These are phyloP conservation scores for Ceratotherium simum DNA, from an alignment of 2,113 vertebrate species.

Conservation along the genomic window DNA sequence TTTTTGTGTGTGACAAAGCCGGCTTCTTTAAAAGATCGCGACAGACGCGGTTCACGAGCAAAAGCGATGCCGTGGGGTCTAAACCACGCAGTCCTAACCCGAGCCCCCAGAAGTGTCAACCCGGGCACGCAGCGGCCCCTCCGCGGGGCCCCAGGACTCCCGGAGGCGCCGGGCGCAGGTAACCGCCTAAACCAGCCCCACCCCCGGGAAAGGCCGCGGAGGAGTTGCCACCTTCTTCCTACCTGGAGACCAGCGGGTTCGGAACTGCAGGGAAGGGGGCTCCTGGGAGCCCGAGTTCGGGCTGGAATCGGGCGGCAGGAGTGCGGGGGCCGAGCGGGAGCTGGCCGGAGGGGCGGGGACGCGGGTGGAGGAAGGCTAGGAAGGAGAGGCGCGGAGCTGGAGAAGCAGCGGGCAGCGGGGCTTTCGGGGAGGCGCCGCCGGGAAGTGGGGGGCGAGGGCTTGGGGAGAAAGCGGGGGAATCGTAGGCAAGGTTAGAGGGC, in stretches of 20 bases:
- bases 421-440: not conserved
- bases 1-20: not conserved
- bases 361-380: not conserved
- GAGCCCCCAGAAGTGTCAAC: not conserved
- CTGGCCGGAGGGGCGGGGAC: no score
- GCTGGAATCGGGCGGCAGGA: not conserved
- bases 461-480: not conserved
- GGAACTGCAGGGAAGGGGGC: not conserved
- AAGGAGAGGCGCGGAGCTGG: not conserved
- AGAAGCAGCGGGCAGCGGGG: not conserved
- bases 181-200: not conserved
- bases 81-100: not conserved
- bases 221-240: constrained; percentile 36
- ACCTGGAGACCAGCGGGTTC: not conserved
- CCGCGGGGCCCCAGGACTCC: not conserved
- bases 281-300: not conserved
- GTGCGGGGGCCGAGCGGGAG: not conserved
- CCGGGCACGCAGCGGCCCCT: not conserved
- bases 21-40: not conserved
- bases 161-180: not conserved
- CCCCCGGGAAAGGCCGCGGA: not conserved
- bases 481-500: not conserved
- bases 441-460: not conserved
- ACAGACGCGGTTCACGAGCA: not conserved
- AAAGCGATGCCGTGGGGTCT: not conserved